Conservation (phyloP, 2,797 vertebrate species). For the Melanotaenia boesemani region DNA sequence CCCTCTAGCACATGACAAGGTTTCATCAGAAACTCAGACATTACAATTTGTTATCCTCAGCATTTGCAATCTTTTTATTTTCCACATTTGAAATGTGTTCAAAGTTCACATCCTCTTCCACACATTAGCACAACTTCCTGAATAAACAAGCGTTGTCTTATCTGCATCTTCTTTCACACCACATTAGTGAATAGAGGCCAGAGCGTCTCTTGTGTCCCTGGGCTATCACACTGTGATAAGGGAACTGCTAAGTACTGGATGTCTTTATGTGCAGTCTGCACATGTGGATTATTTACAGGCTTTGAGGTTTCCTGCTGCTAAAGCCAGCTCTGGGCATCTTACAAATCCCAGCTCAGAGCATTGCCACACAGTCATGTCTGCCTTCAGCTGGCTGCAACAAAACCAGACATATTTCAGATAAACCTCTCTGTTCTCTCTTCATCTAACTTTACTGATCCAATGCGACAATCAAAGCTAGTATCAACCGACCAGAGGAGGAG, state of each 20-base stretch:
- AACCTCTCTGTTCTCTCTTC: conserved; percentile 15
- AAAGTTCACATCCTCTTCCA: conserved; percentile 70
- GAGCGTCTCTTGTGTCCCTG: conserved; percentile 73
- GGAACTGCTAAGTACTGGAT: conserved; percentile 79
- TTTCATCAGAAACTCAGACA: conserved; percentile 71
- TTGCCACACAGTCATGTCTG: conserved; percentile 72
- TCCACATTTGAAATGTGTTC: conserved; percentile 66
- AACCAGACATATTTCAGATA: conserved; percentile 38
- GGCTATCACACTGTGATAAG: conserved; percentile 79
- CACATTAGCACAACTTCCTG: conserved; percentile 70
- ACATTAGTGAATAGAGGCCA: conserved; percentile 72
- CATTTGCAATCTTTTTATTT: conserved; percentile 71
- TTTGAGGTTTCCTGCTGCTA: conserved; percentile 82
- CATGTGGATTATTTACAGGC: conserved; percentile 85
- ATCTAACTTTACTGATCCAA: conserved; percentile 36
- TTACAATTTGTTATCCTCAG: conserved; percentile 70
- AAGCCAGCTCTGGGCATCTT: conserved; percentile 80
- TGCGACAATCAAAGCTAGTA: conserved; percentile 13
- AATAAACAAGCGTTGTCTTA: conserved; percentile 72
- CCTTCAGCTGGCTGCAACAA: conserved; percentile 56
- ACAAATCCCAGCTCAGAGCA: conserved; percentile 82
- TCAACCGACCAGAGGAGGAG: background rate
- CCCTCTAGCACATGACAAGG: conserved; percentile 74
- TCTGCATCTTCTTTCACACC: conserved; percentile 75
- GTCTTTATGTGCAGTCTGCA: conserved; percentile 81